These are phyloP conservation scores for Erinaceus europaeus DNA, from an alignment of 2,113 vertebrate genomes.

Conservation along the genomic window DNA sequence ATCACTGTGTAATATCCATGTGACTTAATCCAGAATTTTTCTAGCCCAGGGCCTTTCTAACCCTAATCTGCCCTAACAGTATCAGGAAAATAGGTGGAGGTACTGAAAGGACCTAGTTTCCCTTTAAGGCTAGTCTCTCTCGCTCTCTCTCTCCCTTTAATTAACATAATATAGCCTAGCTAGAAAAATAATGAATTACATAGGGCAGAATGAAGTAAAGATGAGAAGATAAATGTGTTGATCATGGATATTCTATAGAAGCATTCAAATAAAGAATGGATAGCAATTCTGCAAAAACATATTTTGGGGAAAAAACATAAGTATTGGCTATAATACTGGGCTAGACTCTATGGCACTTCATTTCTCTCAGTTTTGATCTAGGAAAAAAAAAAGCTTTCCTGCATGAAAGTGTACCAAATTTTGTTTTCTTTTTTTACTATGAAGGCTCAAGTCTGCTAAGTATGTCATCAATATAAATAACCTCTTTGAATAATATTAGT, in stretches of 20 bases:
- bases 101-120: background rate
- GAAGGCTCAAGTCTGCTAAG: background rate
- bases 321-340: background rate
- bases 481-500: background rate
- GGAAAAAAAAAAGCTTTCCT: background rate
- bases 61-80: too few species aligned
- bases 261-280: conserved; percentile 11
- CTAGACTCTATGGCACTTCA: background rate
- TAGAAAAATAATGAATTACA: background rate
- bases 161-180: too few species aligned
- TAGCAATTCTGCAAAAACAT: conserved; percentile 5
- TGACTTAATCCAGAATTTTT: too few species aligned
- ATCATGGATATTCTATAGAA: conserved; percentile 19
- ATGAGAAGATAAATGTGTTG: conserved; percentile 21
- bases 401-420: background rate
- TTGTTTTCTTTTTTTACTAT: conserved; percentile 9
- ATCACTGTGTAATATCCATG: too few species aligned
- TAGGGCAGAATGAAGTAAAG: background rate
- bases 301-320: conserved; percentile 23
- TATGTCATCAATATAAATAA: background rate
- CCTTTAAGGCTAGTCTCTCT: too few species aligned
- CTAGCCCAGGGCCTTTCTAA: too few species aligned
- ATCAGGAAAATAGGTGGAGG: background rate
- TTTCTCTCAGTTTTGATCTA: background rate
- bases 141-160: too few species aligned